These are phyloP conservation scores for Lithobates pipiens DNA, from an alignment of 2,797 vertebrate genomes.

Conservation along the genomic window DNA sequence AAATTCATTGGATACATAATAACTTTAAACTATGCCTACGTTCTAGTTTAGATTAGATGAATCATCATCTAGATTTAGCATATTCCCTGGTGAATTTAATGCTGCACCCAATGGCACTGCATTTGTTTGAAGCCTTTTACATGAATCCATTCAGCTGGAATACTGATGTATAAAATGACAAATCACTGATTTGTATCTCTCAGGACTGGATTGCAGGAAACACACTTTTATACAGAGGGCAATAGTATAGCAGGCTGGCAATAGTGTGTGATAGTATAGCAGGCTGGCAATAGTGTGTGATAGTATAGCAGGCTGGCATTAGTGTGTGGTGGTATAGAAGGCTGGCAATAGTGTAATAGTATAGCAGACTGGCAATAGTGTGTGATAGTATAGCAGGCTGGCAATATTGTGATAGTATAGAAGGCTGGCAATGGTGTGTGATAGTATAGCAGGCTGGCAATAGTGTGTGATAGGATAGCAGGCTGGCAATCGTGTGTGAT, in stretches of 20 bases:
- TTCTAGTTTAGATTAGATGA: constrained; percentile 27
- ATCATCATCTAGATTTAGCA: constrained; percentile 15
- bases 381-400: neutral
- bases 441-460: neutral
- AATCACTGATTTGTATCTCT: neutral
- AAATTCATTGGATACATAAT: neutral
- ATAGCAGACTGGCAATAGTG: constrained; percentile 2
- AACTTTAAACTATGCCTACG: neutral
- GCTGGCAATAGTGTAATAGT: too few species aligned
- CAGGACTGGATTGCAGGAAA: neutral
- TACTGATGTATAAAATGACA: neutral
- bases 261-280: neutral
- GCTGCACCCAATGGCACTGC: constrained; percentile 1
- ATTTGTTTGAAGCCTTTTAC: neutral
- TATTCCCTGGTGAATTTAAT: neutral
- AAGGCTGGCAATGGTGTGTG: too few species aligned
- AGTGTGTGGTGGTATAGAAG: too few species aligned
- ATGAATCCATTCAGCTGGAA: neutral
- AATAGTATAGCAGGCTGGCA: neutral
- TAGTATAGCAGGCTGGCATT: neutral
- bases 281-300: neutral
- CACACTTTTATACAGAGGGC: neutral
- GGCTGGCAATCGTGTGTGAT: too few species aligned
- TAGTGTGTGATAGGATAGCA: too few species aligned
- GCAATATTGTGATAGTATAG: too few species aligned